These are phyloP conservation scores for Macaria liturata DNA, from an alignment of 2,888 invertebrate genomes.

Conservation along the genomic window DNA sequence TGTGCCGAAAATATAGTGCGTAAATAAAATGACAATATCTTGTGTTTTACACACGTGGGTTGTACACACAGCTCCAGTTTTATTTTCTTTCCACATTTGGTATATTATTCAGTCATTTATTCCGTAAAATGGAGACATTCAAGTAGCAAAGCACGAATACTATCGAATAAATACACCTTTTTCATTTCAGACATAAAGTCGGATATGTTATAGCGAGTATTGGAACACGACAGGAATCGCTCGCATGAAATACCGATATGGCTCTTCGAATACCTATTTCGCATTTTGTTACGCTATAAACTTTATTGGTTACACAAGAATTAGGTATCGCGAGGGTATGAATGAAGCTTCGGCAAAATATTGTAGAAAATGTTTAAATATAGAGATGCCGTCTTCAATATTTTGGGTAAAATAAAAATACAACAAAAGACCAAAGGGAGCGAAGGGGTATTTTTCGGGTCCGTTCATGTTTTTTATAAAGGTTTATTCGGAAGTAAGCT, in stretches of 20 bases:
- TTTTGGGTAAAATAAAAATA: background rate
- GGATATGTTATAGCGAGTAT: constrained; percentile 25
- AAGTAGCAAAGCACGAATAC: constrained; percentile 18
- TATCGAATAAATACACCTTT: constrained; percentile 26
- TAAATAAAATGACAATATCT: too few relatives aligned
- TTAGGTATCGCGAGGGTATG: too few relatives aligned
- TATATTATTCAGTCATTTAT: constrained; percentile 8
- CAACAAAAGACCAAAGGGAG: background rate
- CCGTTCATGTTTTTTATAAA: constrained; percentile 9
- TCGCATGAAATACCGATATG: constrained; percentile 24
- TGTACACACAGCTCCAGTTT: background rate
- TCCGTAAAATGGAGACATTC: constrained; percentile 19
- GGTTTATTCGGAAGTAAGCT: constrained; percentile 32
- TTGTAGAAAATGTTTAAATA: background rate
- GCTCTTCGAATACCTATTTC: constrained; percentile 11
- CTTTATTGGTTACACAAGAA: constrained; percentile 1
- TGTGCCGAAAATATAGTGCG: too few relatives aligned
- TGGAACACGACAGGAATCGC: constrained; percentile 27
- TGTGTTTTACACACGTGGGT: too few relatives aligned
- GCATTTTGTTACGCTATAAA: constrained; percentile 9
- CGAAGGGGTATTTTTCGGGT: background rate
- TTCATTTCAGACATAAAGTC: constrained; percentile 21
- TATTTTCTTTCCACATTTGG: constrained; percentile 10
- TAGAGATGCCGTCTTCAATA: background rate
- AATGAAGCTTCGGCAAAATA: background rate